A percentile compares a stretch with the other conserved stretches of the same genome.
These are phyloP conservation scores for Brassicogethes aeneus DNA, from an alignment of 2,888 invertebrate genomes.

Conservation along the genomic window DNA sequence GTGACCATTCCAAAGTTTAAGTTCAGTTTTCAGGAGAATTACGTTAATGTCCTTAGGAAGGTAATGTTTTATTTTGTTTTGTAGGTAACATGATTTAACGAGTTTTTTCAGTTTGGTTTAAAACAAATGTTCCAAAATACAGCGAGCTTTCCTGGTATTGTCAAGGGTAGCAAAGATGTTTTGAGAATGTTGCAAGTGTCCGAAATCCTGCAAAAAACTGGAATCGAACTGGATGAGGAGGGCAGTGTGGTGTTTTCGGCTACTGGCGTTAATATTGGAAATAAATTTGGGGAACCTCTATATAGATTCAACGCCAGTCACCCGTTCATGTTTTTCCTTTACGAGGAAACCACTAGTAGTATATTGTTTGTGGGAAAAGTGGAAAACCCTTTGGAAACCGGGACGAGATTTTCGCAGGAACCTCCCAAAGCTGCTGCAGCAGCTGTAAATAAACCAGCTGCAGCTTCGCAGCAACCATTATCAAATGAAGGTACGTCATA, in stretches of 20 bases:
- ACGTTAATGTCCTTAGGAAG: constrained; percentile 52
- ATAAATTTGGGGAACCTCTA: constrained; percentile 59
- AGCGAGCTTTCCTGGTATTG: constrained; percentile 62
- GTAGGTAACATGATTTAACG: background rate
- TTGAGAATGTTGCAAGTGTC: constrained; percentile 48
- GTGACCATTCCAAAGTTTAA: constrained; percentile 66
- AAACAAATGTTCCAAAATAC: constrained; percentile 61
- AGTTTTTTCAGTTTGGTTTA: constrained; percentile 53
- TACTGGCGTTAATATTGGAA: constrained; percentile 58
- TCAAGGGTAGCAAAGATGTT: constrained; percentile 42
- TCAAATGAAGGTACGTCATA: background rate
- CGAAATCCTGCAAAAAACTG: constrained; percentile 64
- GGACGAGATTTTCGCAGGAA: background rate
- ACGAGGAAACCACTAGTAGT: constrained; percentile 64
- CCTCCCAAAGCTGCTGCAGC: constrained; percentile 6
- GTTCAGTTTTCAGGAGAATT: constrained; percentile 57
- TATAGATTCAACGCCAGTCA: constrained; percentile 59
- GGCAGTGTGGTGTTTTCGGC: constrained; percentile 64
- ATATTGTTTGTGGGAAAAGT: constrained; percentile 68
- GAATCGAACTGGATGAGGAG: constrained; percentile 67
- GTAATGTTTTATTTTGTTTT: constrained; percentile 37
- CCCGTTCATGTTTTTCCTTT: constrained; percentile 73
- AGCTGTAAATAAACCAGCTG: background rate
- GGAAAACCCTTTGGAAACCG: constrained; percentile 48
- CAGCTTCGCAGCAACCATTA: background rate